Base-by-base conservation (phyloP, 2,888 invertebrate genomes). In the Neria commutata region DNA sequence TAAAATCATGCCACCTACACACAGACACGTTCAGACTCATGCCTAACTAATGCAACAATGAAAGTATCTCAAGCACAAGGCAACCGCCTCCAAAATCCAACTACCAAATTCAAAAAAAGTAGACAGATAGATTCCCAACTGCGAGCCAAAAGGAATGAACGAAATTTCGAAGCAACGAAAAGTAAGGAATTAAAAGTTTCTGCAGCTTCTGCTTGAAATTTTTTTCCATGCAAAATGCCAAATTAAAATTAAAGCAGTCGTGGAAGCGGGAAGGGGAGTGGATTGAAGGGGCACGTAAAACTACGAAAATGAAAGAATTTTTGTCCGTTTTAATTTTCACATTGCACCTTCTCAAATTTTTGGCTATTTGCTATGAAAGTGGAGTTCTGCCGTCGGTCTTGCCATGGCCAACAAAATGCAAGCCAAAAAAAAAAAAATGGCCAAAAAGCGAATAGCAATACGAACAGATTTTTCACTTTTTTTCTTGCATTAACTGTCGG, bases 281-380 rank as follows among this genome's bases (percentile, higher is more conserved):
- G 29, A 54, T 45, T 56, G 23, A 47, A 16, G n/a, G n/a, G n/a
- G n/a, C n/a, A n/a, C n/a, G n/a, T n/a, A 52, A 51, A 52, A 42
- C 42, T 66, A 63, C 66, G 66, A 65, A 66, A 72, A 74, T 70
- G 71, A 74, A 73, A 67, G 68, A 74, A 74, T 70, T 73, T 73
- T 73, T 73, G 75, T 73, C 75, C 74, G 75, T 73, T 75, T 75
- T 76, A 73, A 75, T 74, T 75, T 74, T 66, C 67, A 67, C 72
- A n/a, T n/a, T 72, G 69, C 25, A 58, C 54, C 56, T 42, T 42
- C 42, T 42, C 42, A n/a, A n/a, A n/a, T n/a, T n/a, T n/a, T n/a
- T n/a, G n/a, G n/a, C n/a, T n/a, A n/a, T n/a, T n/a, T n/a, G n/a
- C n/a, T n/a, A n/a, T n/a, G n/a, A n/a, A n/a, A n/a, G n/a, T 42